Conservation (phyloP, 2,888 invertebrate genomes). For the Phalera bucephala region DNA sequence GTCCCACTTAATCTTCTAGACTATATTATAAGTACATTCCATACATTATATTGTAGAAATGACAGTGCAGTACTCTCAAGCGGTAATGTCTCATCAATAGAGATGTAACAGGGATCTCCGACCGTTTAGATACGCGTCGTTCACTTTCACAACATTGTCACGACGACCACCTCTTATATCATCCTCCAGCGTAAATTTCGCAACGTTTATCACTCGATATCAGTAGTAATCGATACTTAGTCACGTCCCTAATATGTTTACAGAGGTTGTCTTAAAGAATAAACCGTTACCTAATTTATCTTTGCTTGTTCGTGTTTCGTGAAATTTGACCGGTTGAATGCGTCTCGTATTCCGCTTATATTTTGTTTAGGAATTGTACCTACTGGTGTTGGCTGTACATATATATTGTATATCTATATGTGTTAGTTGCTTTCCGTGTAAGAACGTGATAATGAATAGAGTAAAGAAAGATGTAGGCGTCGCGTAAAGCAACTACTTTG, state of each 20-base stretch:
- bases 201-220: slow-evolving; percentile 16
- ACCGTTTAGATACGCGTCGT: slow-evolving; percentile 8
- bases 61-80: no score
- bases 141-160: slow-evolving; percentile 32
- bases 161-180: slow-evolving; percentile 21
- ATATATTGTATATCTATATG: no score
- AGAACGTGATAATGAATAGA: slow-evolving; percentile 1
- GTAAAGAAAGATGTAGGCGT: background rate
- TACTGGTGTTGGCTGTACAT: no score
- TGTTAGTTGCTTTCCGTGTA: background rate
- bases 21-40: no score
- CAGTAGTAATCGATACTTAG: slow-evolving; percentile 10
- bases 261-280: slow-evolving; percentile 2
- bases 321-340: background rate
- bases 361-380: background rate
- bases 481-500: background rate
- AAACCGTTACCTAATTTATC: slow-evolving; percentile 11
- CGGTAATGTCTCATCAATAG: slow-evolving; percentile 17
- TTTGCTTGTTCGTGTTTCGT: background rate
- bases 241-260: slow-evolving; percentile 18
- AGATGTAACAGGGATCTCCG: slow-evolving; percentile 20
- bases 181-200: slow-evolving; percentile 15
- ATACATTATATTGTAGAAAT: no score
- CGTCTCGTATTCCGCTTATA: slow-evolving; percentile 1
- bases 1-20: no score